phyloP scores from a whole-genome alignment of 2,113 vertebrate genomes.

The Oncorhynchus clarkii region DNA sequence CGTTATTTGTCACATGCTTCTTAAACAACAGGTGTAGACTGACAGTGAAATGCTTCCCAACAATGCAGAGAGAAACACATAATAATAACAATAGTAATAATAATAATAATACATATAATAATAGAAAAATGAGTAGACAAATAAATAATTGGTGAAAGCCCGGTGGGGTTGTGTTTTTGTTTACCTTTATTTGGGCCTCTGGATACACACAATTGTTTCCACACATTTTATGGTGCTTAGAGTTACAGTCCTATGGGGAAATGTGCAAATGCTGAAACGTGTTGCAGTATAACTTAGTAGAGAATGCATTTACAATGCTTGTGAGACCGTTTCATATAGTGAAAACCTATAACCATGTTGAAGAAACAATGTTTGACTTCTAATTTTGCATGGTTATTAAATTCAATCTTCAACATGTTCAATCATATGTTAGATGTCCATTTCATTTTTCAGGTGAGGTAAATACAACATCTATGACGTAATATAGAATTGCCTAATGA shows the following conservation, averaged over 20 bases:
- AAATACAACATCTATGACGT: no score
- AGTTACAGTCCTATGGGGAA: slow-evolving; percentile 51
- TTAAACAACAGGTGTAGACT: no score
- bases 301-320: slow-evolving; percentile 29
- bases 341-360: not conserved
- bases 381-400: no score
- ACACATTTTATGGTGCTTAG: slow-evolving; percentile 57
- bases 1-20: no score
- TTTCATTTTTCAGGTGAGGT: no score
- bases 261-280: slow-evolving; percentile 41
- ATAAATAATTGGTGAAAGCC: not conserved
- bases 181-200: slow-evolving; percentile 41
- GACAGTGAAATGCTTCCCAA: no score
- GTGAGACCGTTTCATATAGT: not conserved
- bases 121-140: not conserved
- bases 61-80: no score
- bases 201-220: slow-evolving; percentile 66
- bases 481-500: no score
- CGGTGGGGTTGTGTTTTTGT: slow-evolving; percentile 16
- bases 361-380: not conserved
- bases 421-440: not conserved
- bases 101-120: no score
- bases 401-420: not conserved
- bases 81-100: no score
- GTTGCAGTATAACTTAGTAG: slow-evolving; percentile 37